Base-by-base conservation (phyloP, 1,140 invertebrate species). In the Samia ricini region DNA sequence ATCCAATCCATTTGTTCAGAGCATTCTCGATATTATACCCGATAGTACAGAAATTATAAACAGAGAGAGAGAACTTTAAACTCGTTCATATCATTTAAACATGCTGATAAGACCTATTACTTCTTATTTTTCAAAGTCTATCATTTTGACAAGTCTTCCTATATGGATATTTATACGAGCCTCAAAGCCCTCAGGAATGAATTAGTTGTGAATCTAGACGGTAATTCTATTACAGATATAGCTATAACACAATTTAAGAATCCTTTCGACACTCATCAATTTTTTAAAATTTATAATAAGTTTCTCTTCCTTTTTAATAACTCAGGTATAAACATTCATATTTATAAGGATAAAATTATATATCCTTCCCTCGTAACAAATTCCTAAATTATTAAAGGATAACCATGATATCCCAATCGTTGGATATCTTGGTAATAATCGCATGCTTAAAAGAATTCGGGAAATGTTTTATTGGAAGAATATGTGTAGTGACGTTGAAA, bases 1-100 rank as follows among this genome's bases (percentile, higher is more conserved):
- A 36, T 68, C 69, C 1, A 74, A 63, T n/a, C 71, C 71, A 0
- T 74, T 64, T n/a, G 0, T 71, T 0, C 57, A 65, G 60, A 60
- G 71, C 12, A 59, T 68, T 8, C 19, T 71, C 0, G 2, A 10
- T n/a, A 59, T 56, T 22, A 12, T 56, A 4, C 15, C 26, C 19
- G 19, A 67, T 8, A n/a, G 2, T 6, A 21, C 36, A 2, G 56
- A 69, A 22, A 52, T 65, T 1, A 10, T 69, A 8, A 19, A 63
- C 0, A 55, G 29, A 23, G 68, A 71, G 67, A 65, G 58, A 56
- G 12, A 42, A 19, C n/a, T n/a, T 26, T 72, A 7, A 6, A 65
- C n/a, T 68, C 54, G 0, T 72, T 64, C 55, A 19, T 42, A 36
- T 23, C 24, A 10, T 10, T 62, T 49, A 24, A 54, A 3, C 1